Evolutionary conservation across 2,113 vertebrate species (phyloP), one percentile per base, ranked within the genome.

Genomic region (Cheirogaleus medius): DNA sequence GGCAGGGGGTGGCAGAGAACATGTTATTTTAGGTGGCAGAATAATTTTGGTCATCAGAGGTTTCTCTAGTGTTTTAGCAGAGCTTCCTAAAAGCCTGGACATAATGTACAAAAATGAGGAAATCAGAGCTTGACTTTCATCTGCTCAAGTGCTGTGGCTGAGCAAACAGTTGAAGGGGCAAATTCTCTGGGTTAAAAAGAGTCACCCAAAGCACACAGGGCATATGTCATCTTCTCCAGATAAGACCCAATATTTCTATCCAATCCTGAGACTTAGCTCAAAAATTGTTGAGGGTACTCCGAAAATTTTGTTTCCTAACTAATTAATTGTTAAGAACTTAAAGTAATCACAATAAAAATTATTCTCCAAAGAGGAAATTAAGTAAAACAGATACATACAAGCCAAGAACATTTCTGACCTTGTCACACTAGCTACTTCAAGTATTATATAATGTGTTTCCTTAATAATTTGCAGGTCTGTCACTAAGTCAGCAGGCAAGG

Each of bases 391-490:
- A 82, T 6, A 63, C 23, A n/a, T 8, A 21, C 5, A 42, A 54
- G 21, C 42, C 56, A 84, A 85, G 47, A 95, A 44, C 60, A 7
- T 74, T 71, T 80, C 78, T 42, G 23, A 74, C 9, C 54, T 64
- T 60, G 23, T 76, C 78, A n/a, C 68, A n/a, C 11, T 34, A 76
- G 78, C 34, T 68, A 42, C 58, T 84, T 42, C 49, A 63, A 32
- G 18, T 37, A n/a, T 83, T 86, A 64, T 0, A 29, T 76, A 83
- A 52, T 10, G 39, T 54, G 58, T 56, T 94, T 94, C 39, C 49
- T 95, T 93, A 73, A 44, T 87, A 63, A 71, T 86, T 69, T 76
- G 9, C n/a, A 90, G 78, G 52, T 91, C 69, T 91, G 74, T 90
- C 42, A 15, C 88, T 37, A 90, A 80, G 42, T 83, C 49, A 58